Evolutionary conservation across 2,888 invertebrate species (phyloP).

Genomic region (Caenorhabditis auriculariae): DNA sequence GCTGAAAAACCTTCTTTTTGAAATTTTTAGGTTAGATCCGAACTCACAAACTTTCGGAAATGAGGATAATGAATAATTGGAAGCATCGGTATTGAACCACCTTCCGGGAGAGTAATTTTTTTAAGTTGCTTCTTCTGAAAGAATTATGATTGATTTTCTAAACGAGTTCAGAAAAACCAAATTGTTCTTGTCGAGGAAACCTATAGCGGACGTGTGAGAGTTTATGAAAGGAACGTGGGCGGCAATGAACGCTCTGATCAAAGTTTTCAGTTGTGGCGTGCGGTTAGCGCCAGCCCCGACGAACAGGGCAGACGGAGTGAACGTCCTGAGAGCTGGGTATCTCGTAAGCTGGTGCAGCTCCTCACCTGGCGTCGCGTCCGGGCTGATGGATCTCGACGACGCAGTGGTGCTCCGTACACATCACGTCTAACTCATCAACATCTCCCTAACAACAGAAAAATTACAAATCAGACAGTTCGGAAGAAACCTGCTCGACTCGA

Average conservation of each 20-base stretch:
- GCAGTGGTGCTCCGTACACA: constrained; percentile 43
- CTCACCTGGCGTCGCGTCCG: constrained; percentile 33
- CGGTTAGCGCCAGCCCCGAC: constrained; percentile 34
- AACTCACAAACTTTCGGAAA: constrained; percentile 48
- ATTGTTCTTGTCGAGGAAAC: constrained; percentile 44
- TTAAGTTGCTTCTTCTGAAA: constrained; percentile 42
- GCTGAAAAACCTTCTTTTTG: constrained; percentile 20
- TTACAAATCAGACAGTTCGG: too few species aligned
- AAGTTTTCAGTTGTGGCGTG: constrained; percentile 34
- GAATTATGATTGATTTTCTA: too few species aligned
- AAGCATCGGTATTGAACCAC: constrained; percentile 40
- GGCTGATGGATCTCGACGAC: constrained; percentile 33
- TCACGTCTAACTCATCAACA: constrained; percentile 39
- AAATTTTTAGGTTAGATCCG: background rate
- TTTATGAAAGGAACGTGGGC: constrained; percentile 42
- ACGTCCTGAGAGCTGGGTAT: constrained; percentile 17
- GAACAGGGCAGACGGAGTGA: constrained; percentile 35
- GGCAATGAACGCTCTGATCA: constrained; percentile 35
- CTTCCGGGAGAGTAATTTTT: constrained; percentile 35
- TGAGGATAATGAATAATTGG: constrained; percentile 49
- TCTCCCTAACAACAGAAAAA: too few species aligned
- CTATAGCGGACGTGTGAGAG: constrained; percentile 28
- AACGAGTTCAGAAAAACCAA: too few species aligned
- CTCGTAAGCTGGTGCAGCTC: too few species aligned
- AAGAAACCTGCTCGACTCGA: constrained; percentile 47